Evolutionary conservation across 37 sponge, comb jelly and placozoan species (phyloP), one percentile per base, ranked within the genome.

Genomic region (Corticium candelabrum): DNA sequence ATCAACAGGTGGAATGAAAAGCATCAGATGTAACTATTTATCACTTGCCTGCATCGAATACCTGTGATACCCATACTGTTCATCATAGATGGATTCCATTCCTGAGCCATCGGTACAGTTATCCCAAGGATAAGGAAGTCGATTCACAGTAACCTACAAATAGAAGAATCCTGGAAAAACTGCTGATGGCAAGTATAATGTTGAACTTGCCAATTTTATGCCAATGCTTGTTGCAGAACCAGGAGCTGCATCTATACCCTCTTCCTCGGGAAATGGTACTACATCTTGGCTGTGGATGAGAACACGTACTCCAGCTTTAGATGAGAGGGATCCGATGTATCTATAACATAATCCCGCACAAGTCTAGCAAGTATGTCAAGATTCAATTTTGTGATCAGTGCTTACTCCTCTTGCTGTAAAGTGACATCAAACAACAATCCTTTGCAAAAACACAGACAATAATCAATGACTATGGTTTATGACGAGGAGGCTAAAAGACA

Each of bases 221-320:
- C 73, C 73, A 4, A 70, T 29, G 73, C 29, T n/a, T 4, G 73
- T 33, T 5, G 7, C 29, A 29, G 21, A 70, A 5, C 73, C 73
- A 5, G 73, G 73, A 7, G 73, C 73, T n/a, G 21, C n/a, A 32
- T 70, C 73, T 4, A 70, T 7, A 29, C 73, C 73, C 5, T 70
- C 73, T 4, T 70, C 7, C 35, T 70, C 73, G 5, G 73, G 73
- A 15, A 70, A 70, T 29, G 73, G n/a, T 5, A n/a, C n/a, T 5
- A 7, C 32, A 5, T 15, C 34, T 32, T 70, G 73, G 5, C 34
- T 33, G 35, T 70, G 73, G 36, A 70, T 34, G 29, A 70, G 29
- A 4, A 70, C 5, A 34, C 73, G 73, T 30, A 70, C 31, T 30
- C 73, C 73, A 32, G 73, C 73, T 70, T 4, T 29, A 7, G 7